These are phyloP conservation scores for Spisula subtruncata DNA, from an alignment of 2,888 invertebrate genomes.

Conservation along the genomic window DNA sequence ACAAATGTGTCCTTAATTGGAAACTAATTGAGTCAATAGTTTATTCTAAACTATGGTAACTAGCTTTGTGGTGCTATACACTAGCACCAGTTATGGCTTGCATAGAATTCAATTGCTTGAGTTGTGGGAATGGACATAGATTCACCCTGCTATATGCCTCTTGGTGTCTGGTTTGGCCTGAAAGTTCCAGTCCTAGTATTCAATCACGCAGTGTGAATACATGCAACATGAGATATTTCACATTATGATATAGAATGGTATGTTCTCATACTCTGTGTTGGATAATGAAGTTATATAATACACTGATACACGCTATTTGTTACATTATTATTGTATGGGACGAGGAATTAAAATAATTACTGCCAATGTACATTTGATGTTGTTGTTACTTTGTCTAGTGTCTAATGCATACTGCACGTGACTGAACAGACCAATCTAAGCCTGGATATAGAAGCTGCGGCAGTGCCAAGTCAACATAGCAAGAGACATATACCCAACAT, in stretches of 20 bases:
- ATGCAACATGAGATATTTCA: constrained; percentile 16
- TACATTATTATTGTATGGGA: constrained; percentile 1
- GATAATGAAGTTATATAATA: neutral
- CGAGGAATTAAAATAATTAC: neutral
- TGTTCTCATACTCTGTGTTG: neutral
- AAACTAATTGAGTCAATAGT: neutral
- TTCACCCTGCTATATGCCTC: neutral
- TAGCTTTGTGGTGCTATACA: neutral
- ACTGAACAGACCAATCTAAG: no score
- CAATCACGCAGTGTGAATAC: neutral
- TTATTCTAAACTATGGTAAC: neutral
- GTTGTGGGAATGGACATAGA: neutral
- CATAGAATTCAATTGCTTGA: neutral
- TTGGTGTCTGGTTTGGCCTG: neutral
- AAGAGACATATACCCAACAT: no score
- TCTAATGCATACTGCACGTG: no score
- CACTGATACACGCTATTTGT: neutral
- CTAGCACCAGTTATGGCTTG: neutral
- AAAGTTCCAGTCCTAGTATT: neutral
- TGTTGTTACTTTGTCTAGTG: neutral
- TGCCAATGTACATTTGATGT: neutral
- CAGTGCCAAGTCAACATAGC: no score
- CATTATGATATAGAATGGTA: neutral
- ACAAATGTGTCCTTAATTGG: neutral
- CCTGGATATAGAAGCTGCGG: no score